phyloP scores from a whole-genome alignment of 1,140 invertebrate species.

The Spodoptera frugiperda region DNA sequence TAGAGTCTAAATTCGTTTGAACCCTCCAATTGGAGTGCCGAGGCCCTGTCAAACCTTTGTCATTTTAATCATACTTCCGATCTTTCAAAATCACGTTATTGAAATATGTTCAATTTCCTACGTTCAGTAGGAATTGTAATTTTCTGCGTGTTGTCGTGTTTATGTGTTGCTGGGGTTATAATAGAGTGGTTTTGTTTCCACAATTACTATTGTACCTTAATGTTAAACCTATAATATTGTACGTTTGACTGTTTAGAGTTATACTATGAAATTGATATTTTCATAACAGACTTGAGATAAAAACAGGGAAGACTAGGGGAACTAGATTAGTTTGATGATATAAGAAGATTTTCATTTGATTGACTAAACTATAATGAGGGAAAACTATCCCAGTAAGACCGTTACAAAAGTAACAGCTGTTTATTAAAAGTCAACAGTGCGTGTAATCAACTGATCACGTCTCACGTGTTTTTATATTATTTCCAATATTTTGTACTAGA shows the following conservation, averaged over 20 bases:
- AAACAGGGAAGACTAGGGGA: too few relatives aligned
- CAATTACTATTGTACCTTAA: background rate
- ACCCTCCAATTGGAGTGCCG: conserved; percentile 55
- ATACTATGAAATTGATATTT: too few relatives aligned
- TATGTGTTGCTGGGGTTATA: conserved; percentile 8
- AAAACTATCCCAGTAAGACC: too few relatives aligned
- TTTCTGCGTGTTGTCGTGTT: conserved; percentile 61
- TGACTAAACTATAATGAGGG: too few relatives aligned
- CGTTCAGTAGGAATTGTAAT: conserved; percentile 73
- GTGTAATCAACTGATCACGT: conserved; percentile 1
- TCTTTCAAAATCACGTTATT: conserved; percentile 85
- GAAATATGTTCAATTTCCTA: conserved; percentile 85
- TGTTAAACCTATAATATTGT: too few relatives aligned
- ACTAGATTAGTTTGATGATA: too few relatives aligned
- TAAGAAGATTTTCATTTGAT: too few relatives aligned
- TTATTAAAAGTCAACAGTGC: background rate
- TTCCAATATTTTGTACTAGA: conserved; percentile 28
- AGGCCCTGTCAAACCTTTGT: conserved; percentile 83
- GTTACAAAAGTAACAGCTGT: background rate
- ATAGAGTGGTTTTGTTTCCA: conserved; percentile 1
- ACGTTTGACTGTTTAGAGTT: too few relatives aligned
- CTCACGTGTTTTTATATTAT: conserved; percentile 25
- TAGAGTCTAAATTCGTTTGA: conserved; percentile 71
- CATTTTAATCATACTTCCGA: conserved; percentile 85
- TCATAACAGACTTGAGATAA: too few relatives aligned